Conservation (phyloP, 2,797 vertebrate species). For the Phalanger gymnotis region DNA sequence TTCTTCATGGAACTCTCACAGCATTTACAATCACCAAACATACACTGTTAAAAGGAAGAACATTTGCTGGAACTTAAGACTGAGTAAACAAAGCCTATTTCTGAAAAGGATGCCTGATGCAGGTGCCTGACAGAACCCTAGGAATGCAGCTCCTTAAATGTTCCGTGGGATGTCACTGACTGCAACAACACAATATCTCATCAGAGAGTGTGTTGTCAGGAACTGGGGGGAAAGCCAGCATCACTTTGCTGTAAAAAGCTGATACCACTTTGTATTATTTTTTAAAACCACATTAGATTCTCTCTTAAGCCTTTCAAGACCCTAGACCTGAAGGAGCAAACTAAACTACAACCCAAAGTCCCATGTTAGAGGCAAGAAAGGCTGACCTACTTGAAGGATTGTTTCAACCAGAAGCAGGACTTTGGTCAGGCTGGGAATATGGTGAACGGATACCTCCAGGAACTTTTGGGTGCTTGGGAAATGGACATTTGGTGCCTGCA, state of each 20-base stretch:
- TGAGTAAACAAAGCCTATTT: constrained; percentile 73
- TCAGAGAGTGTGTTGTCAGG: not conserved
- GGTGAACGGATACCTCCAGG: not conserved
- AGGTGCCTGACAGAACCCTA: constrained; percentile 62
- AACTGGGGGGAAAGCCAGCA: not conserved
- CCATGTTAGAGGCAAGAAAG: not conserved
- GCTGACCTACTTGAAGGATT: not conserved
- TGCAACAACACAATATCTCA: not conserved
- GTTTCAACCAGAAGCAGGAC: not conserved
- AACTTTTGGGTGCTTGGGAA: not conserved
- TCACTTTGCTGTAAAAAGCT: not conserved
- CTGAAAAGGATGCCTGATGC: constrained; percentile 47
- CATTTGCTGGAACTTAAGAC: constrained; percentile 60
- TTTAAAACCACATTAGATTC: not conserved
- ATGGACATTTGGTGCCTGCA: not conserved
- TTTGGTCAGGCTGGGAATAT: not conserved
- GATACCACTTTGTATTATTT: not conserved
- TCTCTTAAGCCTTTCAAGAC: not conserved
- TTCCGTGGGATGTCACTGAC: constrained; percentile 39
- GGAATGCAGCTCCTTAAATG: constrained; percentile 63
- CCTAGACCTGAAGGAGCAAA: not conserved
- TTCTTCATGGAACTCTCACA: constrained; percentile 55
- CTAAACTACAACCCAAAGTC: not conserved
- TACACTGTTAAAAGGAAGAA: constrained; percentile 61
- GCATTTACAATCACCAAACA: constrained; percentile 65